Evolutionary conservation across 2,888 invertebrate genomes (phyloP).

Genomic region (Melangyna quadrimaculata): DNA sequence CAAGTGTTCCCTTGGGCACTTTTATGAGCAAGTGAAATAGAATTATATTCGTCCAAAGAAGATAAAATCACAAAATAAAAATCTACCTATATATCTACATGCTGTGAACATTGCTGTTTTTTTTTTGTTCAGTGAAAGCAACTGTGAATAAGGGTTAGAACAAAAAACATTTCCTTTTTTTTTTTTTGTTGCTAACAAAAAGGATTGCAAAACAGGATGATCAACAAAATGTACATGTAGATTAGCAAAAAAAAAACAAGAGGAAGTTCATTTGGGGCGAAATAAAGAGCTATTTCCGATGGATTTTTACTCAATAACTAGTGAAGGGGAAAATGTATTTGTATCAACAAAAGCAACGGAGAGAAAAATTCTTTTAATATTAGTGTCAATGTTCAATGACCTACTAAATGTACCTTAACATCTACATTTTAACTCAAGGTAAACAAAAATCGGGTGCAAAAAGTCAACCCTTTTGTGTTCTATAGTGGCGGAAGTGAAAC

Average conservation of each 20-base stretch:
- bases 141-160: not conserved
- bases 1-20: not conserved
- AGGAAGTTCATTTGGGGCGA: slow-evolving; percentile 1
- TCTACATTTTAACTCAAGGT: not conserved
- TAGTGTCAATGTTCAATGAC: slow-evolving; percentile 11
- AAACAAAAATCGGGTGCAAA: not conserved
- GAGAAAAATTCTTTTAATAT: not conserved
- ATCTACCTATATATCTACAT: not conserved
- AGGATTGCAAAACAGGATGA: not conserved
- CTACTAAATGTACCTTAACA: not conserved
- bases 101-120: not conserved
- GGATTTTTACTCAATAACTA: not conserved
- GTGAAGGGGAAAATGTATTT: not conserved
- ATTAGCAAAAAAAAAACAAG: not conserved
- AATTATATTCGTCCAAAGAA: not conserved
- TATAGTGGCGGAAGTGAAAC: not conserved
- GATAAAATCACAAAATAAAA: not conserved
- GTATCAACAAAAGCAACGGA: not conserved
- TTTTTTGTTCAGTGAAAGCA: not conserved
- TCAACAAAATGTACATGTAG: not conserved
- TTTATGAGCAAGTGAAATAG: not conserved
- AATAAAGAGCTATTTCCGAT: slow-evolving; percentile 1
- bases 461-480: not conserved
- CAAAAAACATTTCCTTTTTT: not conserved
- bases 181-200: not conserved